Evolutionary conservation across 2,888 invertebrate genomes (phyloP).

Genomic region (Apocheima hispidaria): DNA sequence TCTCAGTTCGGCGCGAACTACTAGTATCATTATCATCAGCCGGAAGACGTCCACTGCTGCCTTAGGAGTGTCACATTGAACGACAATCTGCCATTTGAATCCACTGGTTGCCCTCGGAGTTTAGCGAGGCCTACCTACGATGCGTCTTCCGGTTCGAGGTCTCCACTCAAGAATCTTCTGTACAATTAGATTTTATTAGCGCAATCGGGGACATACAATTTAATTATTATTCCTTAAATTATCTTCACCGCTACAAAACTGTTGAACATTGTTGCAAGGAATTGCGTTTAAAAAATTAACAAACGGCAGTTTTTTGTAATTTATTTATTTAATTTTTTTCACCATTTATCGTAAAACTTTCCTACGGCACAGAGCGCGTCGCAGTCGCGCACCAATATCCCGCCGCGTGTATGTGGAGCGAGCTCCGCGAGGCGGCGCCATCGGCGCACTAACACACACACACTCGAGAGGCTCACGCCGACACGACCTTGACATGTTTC

Average conservation of each 20-base stretch:
- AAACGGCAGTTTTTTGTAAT: conserved; percentile 70
- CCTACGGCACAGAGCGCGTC: conserved; percentile 84
- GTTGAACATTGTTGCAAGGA: too few relatives aligned
- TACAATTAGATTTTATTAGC: too few relatives aligned
- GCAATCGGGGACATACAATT: too few relatives aligned
- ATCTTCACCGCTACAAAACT: not conserved
- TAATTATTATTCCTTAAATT: not conserved
- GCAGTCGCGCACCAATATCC: conserved; percentile 82
- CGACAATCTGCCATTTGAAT: too few relatives aligned
- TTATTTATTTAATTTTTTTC: conserved; percentile 84
- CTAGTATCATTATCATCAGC: too few relatives aligned
- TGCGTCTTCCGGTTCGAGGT: too few relatives aligned
- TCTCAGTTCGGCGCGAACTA: too few relatives aligned
- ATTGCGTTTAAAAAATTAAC: not conserved
- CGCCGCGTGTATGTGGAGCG: conserved; percentile 81
- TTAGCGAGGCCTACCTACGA: too few relatives aligned
- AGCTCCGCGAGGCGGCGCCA: conserved; percentile 38
- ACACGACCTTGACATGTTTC: conserved; percentile 48
- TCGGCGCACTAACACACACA: conserved; percentile 44
- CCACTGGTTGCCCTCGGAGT: too few relatives aligned
- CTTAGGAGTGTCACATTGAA: too few relatives aligned
- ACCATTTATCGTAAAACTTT: conserved; percentile 86
- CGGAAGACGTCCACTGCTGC: too few relatives aligned
- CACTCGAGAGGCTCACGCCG: conserved; percentile 53
- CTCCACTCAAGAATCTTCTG: too few relatives aligned